Evolutionary conservation across 2,113 vertebrate genomes (phyloP).

Genomic region (Camelus dromedarius): DNA sequence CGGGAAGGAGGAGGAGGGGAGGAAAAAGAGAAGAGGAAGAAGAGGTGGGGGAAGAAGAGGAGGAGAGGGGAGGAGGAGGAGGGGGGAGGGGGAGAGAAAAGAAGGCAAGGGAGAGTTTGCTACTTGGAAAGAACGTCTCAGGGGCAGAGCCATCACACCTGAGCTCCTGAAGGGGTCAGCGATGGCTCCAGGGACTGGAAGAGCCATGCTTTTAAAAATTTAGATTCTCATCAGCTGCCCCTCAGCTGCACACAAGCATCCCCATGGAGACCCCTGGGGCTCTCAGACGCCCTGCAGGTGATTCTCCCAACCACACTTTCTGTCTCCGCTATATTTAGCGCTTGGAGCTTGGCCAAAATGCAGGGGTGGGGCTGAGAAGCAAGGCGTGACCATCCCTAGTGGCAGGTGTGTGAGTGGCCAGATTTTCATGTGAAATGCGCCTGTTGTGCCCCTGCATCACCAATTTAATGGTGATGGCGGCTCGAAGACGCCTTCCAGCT

Average conservation of each 20-base stretch:
- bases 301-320: not conserved
- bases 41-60: no score
- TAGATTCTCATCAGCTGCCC: not conserved
- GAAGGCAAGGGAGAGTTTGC: no score
- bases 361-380: not conserved
- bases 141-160: fast-evolving
- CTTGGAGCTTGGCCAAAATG: not conserved
- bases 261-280: not conserved
- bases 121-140: not conserved
- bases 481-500: not conserved
- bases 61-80: not conserved
- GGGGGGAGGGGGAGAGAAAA: not conserved
- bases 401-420: fast-evolving
- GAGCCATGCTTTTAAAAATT: fast-evolving
- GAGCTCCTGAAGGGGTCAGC: fast-evolving
- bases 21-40: not conserved
- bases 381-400: fast-evolving
- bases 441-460: not conserved
- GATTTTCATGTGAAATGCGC: fast-evolving
- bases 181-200: fast-evolving
- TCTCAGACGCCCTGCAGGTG: not conserved
- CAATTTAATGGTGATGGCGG: not conserved
- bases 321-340: no score
- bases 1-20: fast-evolving
- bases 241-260: fast-evolving